Conservation (phyloP, 2,888 invertebrate genomes). For the Pammene aurita region DNA sequence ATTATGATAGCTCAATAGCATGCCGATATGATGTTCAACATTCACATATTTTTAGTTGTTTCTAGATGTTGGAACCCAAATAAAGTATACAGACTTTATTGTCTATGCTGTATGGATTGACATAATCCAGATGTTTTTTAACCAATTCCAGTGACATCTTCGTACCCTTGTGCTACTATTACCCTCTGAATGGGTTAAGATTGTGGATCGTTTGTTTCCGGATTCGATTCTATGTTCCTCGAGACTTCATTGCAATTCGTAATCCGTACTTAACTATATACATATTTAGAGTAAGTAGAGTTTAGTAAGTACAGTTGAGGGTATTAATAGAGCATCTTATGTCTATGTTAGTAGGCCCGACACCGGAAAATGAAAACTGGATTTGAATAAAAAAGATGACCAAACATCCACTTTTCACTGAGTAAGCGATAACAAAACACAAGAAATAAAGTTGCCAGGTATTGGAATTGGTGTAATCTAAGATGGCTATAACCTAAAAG, state of each 20-base stretch:
- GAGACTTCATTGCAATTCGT: not conserved
- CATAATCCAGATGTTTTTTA: too few relatives aligned
- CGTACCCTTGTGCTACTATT: not conserved
- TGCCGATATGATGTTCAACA: too few relatives aligned
- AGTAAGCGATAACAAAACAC: slow-evolving; percentile 17
- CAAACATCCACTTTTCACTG: slow-evolving; percentile 12
- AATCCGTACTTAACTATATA: slow-evolving; percentile 4
- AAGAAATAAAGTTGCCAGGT: slow-evolving; percentile 29
- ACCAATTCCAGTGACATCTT: too few relatives aligned
- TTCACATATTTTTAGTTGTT: too few relatives aligned
- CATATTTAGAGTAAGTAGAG: slow-evolving; percentile 15
- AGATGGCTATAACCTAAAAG: too few relatives aligned
- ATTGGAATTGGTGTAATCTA: not conserved
- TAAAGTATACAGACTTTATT: too few relatives aligned
- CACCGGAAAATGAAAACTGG: slow-evolving; percentile 39
- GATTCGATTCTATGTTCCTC: slow-evolving; percentile 23
- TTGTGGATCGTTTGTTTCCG: slow-evolving; percentile 4
- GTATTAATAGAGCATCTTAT: slow-evolving; percentile 55
- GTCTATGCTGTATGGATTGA: too few relatives aligned
- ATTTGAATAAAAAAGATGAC: not conserved
- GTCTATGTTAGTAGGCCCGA: slow-evolving; percentile 53
- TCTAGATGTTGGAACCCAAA: too few relatives aligned
- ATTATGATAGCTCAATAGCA: too few relatives aligned
- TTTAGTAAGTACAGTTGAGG: slow-evolving; percentile 38
- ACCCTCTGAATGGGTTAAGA: not conserved